Evolutionary conservation across 53 echinoderm and acorn worm genomes (phyloP), one percentile per base, ranked within the genome.

Genomic region (Luidia sarsii): DNA sequence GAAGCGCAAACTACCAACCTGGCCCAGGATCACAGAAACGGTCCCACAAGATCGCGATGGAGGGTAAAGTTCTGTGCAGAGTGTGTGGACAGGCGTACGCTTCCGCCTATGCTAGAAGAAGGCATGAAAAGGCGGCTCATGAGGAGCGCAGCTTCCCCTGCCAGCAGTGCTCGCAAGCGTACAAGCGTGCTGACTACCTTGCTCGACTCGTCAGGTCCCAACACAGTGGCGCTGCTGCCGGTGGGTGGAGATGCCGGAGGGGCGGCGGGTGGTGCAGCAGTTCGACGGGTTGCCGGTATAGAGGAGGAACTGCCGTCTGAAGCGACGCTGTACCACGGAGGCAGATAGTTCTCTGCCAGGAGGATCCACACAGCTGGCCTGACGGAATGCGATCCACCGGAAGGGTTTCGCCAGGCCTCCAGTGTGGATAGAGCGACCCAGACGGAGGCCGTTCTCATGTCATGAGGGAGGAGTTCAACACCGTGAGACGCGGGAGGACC

Each of bases 401-500:
- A 25, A 16, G 14, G 18, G 31, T 33, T 61, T 15, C 28, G 4
- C 14, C 25, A 31, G 11, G 15, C 13, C 48, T 0, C 50, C 14
- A 68, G 31, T 7, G 50, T 7, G 3, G 49, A 27, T 30, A 16
- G 5, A 5, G 48, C 43, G 1, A 7, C 31, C 2, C 68, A 68
- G 27, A 68, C 68, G 4, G 48, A 48, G 11, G 43, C 48, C 2
- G 68, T 68, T 2, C 48, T 68, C 2, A n/a, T n/a, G n/a, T n/a
- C n/a, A 68, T 68, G 68, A 46, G 19, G 14, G 68, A 68, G 6
- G 68, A 68, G 30, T 68, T 68, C 50, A 45, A 24, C 3, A 68
- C 50, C 2, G 31, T 29, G 24, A n/a, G n/a, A n/a, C n/a, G n/a
- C n/a, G n/a, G 46, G 39, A 39, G 4, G 39, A 39, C 33, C 41